These are phyloP conservation scores for Neoseiulus cucumeris DNA, from an alignment of 1,140 invertebrate species.

Conservation along the genomic window DNA sequence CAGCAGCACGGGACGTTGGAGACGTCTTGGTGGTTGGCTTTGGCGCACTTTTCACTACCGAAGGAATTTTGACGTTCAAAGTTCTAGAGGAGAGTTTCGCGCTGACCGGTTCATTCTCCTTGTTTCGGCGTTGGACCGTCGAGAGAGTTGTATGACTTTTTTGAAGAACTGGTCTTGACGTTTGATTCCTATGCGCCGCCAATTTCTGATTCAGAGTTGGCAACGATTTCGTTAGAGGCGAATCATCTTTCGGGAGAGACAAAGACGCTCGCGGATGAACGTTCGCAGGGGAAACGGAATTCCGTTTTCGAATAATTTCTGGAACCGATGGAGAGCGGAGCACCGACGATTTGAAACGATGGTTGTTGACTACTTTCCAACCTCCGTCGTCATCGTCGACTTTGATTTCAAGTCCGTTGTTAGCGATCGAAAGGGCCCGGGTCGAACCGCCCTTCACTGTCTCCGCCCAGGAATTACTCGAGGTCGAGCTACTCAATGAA, in stretches of 20 bases:
- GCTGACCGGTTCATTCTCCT: background rate
- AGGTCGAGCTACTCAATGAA: background rate
- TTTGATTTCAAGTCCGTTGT: conserved; percentile 3
- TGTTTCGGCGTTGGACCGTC: background rate
- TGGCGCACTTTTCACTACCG: no score
- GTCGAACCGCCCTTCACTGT: background rate
- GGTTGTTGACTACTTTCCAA: background rate
- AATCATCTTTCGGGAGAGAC: background rate
- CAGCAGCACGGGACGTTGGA: no score
- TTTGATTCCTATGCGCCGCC: background rate
- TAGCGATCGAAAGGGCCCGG: background rate
- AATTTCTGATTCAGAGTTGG: background rate
- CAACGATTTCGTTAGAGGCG: background rate
- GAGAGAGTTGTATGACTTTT: background rate
- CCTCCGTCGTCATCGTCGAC: conserved; percentile 12
- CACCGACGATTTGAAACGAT: background rate
- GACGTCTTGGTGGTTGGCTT: no score
- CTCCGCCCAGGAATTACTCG: conserved; percentile 1
- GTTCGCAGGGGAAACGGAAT: background rate
- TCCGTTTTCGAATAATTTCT: background rate
- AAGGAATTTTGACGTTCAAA: no score
- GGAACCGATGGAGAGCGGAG: background rate
- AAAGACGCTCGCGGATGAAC: background rate
- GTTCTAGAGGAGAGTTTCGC: background rate
- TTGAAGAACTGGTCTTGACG: background rate